These are phyloP conservation scores for Phrynocephalus versicolor DNA, from an alignment of 2,113 vertebrate species.

Conservation along the genomic window DNA sequence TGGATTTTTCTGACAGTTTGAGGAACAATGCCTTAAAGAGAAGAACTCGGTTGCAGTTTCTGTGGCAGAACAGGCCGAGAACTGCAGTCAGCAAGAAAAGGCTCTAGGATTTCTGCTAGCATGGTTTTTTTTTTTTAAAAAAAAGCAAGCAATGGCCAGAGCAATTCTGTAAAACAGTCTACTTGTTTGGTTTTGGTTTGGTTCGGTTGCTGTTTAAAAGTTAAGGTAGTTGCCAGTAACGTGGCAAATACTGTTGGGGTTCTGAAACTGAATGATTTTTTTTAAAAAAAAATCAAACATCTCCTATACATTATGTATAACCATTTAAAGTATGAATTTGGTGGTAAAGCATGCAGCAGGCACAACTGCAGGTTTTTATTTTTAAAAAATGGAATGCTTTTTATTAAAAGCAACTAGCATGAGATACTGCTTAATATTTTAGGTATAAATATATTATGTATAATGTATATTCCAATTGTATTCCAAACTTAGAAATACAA, in stretches of 20 bases:
- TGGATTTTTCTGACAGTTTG: constrained; percentile 78
- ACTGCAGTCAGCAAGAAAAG: constrained; percentile 63
- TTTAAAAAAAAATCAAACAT: constrained; percentile 64
- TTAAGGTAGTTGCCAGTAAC: constrained; percentile 74
- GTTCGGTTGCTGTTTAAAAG: constrained; percentile 60
- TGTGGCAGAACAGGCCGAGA: constrained; percentile 60
- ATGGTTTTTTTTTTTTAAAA: constrained; percentile 59
- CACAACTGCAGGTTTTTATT: constrained; percentile 72
- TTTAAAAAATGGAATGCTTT: constrained; percentile 76
- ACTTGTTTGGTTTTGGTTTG: constrained; percentile 58
- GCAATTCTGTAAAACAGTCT: constrained; percentile 63
- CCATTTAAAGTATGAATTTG: constrained; percentile 60
- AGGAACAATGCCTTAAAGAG: constrained; percentile 84
- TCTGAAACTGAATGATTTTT: constrained; percentile 72
- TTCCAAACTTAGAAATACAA: constrained; percentile 78
- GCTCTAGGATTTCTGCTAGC: constrained; percentile 66
- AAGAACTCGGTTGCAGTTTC: constrained; percentile 62
- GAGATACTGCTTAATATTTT: constrained; percentile 79
- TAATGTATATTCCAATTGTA: constrained; percentile 83
- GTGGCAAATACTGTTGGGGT: constrained; percentile 76
- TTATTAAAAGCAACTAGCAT: constrained; percentile 82
- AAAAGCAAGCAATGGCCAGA: constrained; percentile 67
- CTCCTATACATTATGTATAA: constrained; percentile 61
- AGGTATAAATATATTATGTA: constrained; percentile 78
- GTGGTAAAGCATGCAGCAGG: constrained; percentile 75